phyloP scores from a whole-genome alignment of 1,140 invertebrate genomes.

The Homalodisca vitripennis region DNA sequence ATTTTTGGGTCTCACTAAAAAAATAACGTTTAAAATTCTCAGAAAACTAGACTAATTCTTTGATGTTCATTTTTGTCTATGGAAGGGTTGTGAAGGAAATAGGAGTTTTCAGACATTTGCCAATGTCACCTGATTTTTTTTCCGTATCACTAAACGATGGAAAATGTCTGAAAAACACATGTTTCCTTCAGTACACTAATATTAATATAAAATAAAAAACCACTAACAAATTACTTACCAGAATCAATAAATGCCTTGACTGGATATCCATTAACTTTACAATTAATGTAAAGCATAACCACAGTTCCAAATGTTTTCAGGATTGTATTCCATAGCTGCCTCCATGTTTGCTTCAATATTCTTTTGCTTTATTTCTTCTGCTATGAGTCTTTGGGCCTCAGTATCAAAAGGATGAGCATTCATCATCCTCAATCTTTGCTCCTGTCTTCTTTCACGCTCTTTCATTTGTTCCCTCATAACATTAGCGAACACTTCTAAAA shows the following conservation, averaged over 20 bases:
- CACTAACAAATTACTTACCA: constrained; percentile 51
- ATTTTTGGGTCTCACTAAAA: too few species aligned
- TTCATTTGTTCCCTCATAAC: constrained; percentile 81
- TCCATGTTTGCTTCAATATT: constrained; percentile 99
- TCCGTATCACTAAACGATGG: too few species aligned
- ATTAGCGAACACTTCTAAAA: constrained; percentile 73
- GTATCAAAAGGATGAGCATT: constrained; percentile 94
- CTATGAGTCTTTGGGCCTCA: constrained; percentile 91
- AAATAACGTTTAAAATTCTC: too few species aligned
- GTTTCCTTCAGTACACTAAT: too few species aligned
- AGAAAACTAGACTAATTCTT: too few species aligned
- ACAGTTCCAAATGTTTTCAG: constrained; percentile 97
- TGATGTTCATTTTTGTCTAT: too few species aligned
- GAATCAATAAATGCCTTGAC: constrained; percentile 99
- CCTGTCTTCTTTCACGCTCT: constrained; percentile 72
- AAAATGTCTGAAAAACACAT: too few species aligned
- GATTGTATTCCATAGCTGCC: constrained; percentile 96
- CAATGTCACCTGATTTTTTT: too few species aligned
- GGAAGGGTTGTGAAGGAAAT: too few species aligned
- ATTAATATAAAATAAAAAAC: too few species aligned
- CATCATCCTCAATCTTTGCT: constrained; percentile 82
- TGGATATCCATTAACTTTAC: constrained; percentile 91
- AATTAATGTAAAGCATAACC: constrained; percentile 96
- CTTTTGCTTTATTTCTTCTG: constrained; percentile 92
- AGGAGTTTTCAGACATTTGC: too few species aligned